Percentiles rank a stretch among this genome's conserved stretches.
Evolutionary conservation across 1,140 invertebrate species (phyloP).

Genomic region (Piezodorus guildinii): DNA sequence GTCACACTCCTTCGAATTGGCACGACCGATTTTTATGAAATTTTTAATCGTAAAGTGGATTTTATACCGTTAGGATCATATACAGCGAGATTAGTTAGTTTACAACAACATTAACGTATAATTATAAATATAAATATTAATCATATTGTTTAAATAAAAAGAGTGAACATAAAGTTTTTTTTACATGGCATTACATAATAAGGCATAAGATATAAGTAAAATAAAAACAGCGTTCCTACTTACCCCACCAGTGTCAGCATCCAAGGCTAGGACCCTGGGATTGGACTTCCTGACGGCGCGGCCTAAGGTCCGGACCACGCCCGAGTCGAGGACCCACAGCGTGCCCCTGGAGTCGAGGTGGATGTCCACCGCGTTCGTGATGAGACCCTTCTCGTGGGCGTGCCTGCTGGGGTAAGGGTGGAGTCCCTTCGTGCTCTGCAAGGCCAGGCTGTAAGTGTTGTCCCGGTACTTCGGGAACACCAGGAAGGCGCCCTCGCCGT

Average conservation of each 20-base stretch:
- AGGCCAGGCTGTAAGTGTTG: constrained; percentile 43
- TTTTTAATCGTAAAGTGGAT: no score
- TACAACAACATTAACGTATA: no score
- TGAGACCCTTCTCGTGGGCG: constrained; percentile 41
- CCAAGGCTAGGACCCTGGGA: constrained; percentile 45
- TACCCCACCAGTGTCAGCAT: constrained; percentile 31
- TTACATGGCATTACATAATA: no score
- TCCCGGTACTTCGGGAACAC: constrained; percentile 32
- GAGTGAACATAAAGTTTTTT: no score
- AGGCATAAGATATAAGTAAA: no score
- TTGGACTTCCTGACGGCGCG: constrained; percentile 35
- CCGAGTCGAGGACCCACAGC: constrained; percentile 48
- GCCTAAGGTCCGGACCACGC: constrained; percentile 42
- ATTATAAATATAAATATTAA: no score
- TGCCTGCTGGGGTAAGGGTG: constrained; percentile 48
- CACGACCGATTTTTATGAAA: no score
- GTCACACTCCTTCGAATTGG: no score
- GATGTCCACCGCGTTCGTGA: constrained; percentile 40
- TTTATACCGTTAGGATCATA: no score
- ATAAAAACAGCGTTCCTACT: neutral
- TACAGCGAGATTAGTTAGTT: no score
- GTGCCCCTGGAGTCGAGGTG: constrained; percentile 41
- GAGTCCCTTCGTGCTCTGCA: constrained; percentile 35
- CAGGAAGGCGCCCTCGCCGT: constrained; percentile 8
- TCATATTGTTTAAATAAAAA: no score